phyloP scores from a whole-genome alignment of 2,888 invertebrate species.

The Sinelater perroti region DNA sequence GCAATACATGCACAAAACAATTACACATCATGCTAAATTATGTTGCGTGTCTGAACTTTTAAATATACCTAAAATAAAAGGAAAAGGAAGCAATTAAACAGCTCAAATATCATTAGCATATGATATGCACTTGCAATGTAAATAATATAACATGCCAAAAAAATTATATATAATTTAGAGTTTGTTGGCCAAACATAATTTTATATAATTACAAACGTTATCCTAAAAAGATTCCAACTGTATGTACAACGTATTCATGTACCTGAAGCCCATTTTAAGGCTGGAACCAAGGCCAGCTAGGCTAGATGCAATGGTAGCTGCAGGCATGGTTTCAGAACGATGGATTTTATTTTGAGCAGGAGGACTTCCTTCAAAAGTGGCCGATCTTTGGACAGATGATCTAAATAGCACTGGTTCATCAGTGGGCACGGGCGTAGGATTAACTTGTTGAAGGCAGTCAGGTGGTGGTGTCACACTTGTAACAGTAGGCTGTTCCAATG shows the following conservation, averaged over 20 bases:
- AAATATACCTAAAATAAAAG: no score
- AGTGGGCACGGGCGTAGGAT: constrained; percentile 61
- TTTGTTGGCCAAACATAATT: neutral
- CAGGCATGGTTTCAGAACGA: constrained; percentile 79
- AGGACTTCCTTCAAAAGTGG: constrained; percentile 65
- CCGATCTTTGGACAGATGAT: constrained; percentile 62
- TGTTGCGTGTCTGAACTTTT: no score
- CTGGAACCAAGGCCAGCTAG: constrained; percentile 83
- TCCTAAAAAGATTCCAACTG: neutral
- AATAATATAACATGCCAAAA: no score
- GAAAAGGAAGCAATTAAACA: no score
- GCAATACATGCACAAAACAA: constrained; percentile 38
- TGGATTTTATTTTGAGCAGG: constrained; percentile 65
- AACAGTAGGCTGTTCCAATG: constrained; percentile 64
- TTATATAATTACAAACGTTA: neutral
- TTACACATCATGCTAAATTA: no score
- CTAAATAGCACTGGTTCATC: constrained; percentile 76
- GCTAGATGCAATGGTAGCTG: constrained; percentile 76
- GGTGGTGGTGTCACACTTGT: constrained; percentile 45
- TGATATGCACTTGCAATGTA: no score
- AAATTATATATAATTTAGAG: no score
- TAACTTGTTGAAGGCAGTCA: constrained; percentile 53
- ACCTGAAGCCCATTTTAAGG: constrained; percentile 88
- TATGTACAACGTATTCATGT: constrained; percentile 51
- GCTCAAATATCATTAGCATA: no score